These are phyloP conservation scores for Drosophila santomea DNA, from an alignment of 1,140 invertebrate genomes.

Conservation along the genomic window DNA sequence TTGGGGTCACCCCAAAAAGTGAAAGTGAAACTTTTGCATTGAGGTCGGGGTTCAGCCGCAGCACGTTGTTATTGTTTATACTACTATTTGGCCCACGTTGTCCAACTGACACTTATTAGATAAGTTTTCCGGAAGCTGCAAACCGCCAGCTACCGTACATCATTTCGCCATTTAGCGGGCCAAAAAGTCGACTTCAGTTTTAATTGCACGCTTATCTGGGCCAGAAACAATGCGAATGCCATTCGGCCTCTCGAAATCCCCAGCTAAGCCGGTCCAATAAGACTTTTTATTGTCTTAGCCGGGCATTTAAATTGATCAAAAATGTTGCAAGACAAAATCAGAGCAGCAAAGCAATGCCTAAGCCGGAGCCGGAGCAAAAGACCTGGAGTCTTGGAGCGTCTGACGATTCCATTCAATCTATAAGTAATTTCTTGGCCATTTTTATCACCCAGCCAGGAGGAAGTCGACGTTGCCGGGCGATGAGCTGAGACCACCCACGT, in stretches of 20 bases:
- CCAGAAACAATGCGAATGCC: slow-evolving; percentile 43
- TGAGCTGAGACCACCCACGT: slow-evolving; percentile 79
- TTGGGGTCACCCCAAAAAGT: slow-evolving; percentile 27
- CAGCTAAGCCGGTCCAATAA: slow-evolving; percentile 61
- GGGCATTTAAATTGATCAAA: slow-evolving; percentile 80
- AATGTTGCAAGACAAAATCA: slow-evolving; percentile 40
- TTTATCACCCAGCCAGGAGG: slow-evolving; percentile 62
- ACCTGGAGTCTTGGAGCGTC: slow-evolving; percentile 18
- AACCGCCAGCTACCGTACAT: slow-evolving; percentile 43
- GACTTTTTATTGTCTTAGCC: slow-evolving; percentile 76
- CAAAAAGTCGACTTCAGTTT: slow-evolving; percentile 44
- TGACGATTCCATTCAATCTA: slow-evolving; percentile 81
- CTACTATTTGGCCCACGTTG: slow-evolving; percentile 16
- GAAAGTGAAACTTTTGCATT: slow-evolving; percentile 65
- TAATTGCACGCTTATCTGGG: slow-evolving; percentile 70
- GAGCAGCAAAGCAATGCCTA: slow-evolving; percentile 10
- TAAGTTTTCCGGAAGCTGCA: slow-evolving; percentile 54
- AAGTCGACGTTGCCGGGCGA: slow-evolving; percentile 41
- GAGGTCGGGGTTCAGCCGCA: slow-evolving; percentile 47
- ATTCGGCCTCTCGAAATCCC: slow-evolving; percentile 45
- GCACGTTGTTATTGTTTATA: slow-evolving; percentile 44
- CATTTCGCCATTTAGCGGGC: slow-evolving; percentile 57
- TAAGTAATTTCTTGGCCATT: slow-evolving; percentile 79
- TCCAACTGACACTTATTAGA: slow-evolving; percentile 76
- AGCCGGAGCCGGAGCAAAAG: slow-evolving; percentile 5